Evolutionary conservation across 2,797 vertebrate species (phyloP).

Genomic region (Eleutherodactylus coqui): DNA sequence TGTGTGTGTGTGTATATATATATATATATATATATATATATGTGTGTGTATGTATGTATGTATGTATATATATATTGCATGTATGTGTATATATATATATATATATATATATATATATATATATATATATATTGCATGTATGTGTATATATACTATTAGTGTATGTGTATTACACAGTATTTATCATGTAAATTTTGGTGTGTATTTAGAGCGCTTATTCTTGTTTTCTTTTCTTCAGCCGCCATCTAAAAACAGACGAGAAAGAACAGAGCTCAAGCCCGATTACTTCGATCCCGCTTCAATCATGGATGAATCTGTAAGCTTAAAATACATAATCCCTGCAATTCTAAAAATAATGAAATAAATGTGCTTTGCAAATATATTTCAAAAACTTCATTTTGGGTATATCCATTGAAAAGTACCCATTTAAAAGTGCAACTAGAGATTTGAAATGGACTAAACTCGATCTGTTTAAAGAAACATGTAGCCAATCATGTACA

Average conservation of each 20-base stretch:
- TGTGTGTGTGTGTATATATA: not conserved
- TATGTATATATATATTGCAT: not conserved
- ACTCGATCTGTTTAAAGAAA: not conserved
- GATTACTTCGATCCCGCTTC: constrained; percentile 99
- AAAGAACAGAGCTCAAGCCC: constrained; percentile 97
- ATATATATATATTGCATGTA: not conserved
- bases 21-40: not conserved
- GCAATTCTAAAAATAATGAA: constrained; percentile 63
- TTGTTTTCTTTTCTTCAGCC: constrained; percentile 79
- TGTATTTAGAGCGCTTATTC: too few relatives aligned
- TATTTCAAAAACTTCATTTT: not conserved
- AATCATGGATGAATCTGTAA: constrained; percentile 99
- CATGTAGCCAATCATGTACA: not conserved
- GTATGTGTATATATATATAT: not conserved
- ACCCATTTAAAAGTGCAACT: not conserved
- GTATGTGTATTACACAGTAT: not conserved
- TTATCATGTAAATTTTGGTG: not conserved
- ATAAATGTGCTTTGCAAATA: constrained; percentile 25
- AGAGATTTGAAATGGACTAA: not conserved
- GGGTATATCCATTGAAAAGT: not conserved
- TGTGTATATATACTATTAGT: not conserved
- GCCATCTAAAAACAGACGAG: constrained; percentile 97
- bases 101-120: too few relatives aligned
- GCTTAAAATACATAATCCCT: constrained; percentile 69
- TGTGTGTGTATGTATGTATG: not conserved